Conservation (phyloP, 2,888 invertebrate species). For the Meghimatium bilineatum region DNA sequence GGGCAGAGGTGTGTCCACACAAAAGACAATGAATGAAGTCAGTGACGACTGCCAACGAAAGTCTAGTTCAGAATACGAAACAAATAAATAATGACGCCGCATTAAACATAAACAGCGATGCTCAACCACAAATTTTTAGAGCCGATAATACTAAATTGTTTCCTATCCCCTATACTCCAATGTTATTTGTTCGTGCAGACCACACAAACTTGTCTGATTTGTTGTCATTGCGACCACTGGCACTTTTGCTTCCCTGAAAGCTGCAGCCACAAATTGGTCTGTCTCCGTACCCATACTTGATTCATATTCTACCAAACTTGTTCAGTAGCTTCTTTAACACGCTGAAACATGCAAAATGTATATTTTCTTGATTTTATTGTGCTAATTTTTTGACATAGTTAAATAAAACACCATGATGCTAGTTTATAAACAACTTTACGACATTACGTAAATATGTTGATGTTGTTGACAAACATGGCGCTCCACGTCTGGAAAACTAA, state of each 20-base stretch:
- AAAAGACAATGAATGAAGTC: no score
- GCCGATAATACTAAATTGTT: neutral
- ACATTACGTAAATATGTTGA: neutral
- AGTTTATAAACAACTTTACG: neutral
- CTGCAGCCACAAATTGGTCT: conserved; percentile 16
- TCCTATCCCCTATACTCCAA: neutral
- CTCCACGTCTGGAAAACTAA: neutral
- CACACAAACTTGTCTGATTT: neutral
- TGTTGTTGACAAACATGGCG: neutral
- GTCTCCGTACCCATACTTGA: neutral
- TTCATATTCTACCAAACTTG: neutral
- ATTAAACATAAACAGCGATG: neutral
- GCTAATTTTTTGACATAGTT: neutral
- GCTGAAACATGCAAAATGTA: neutral
- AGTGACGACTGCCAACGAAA: neutral
- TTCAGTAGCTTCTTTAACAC: neutral
- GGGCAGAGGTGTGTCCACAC: neutral
- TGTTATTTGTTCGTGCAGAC: neutral
- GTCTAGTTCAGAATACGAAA: neutral
- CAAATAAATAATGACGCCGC: neutral
- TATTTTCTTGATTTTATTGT: neutral
- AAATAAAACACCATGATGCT: neutral
- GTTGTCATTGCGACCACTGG: conserved; percentile 15
- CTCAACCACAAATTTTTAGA: neutral
- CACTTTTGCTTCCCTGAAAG: conserved; percentile 6